These are phyloP conservation scores for Hemibagrus guttatus DNA, from an alignment of 2,797 vertebrate genomes.

Conservation along the genomic window DNA sequence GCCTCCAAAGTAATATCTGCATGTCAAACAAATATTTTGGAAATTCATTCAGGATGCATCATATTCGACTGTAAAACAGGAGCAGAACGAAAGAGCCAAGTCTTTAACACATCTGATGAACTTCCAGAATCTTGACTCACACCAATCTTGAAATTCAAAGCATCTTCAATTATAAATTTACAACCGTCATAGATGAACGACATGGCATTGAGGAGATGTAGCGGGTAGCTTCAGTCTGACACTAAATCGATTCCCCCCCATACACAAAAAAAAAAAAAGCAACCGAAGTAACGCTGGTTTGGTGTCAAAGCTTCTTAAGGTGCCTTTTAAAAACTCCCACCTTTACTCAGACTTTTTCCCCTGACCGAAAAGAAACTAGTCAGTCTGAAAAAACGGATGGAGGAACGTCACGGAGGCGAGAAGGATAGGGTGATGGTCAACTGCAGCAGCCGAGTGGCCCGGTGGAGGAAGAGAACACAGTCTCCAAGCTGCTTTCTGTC, in stretches of 20 bases:
- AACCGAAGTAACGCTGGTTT: slow-evolving; percentile 44
- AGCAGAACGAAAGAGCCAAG: neutral
- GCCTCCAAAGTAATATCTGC: slow-evolving; percentile 30
- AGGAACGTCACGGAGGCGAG: slow-evolving; percentile 25
- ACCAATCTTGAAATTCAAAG: slow-evolving; percentile 62
- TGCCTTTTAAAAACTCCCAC: slow-evolving; percentile 32
- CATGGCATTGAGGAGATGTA: slow-evolving; percentile 68
- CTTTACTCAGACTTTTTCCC: slow-evolving; percentile 49
- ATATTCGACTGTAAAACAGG: neutral
- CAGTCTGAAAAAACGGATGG: slow-evolving; percentile 58
- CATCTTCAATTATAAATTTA: slow-evolving; percentile 67
- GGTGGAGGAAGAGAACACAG: slow-evolving; percentile 69
- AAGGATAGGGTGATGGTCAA: slow-evolving; percentile 80
- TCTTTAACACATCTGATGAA: slow-evolving; percentile 20
- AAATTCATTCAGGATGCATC: slow-evolving; percentile 42
- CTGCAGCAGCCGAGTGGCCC: slow-evolving; percentile 90
- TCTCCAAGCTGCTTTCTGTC: slow-evolving; percentile 89
- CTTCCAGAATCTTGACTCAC: neutral
- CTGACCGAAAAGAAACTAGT: slow-evolving; percentile 58
- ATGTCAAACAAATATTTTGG: slow-evolving; percentile 52
- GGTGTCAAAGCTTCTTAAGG: slow-evolving; percentile 46
- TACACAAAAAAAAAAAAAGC: slow-evolving; percentile 44
- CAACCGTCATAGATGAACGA: slow-evolving; percentile 70
- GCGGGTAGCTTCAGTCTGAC: slow-evolving; percentile 62
- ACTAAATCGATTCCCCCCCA: slow-evolving; percentile 46